Conservation (phyloP, 2,888 invertebrate genomes). For the Leistus spinibarbis region DNA sequence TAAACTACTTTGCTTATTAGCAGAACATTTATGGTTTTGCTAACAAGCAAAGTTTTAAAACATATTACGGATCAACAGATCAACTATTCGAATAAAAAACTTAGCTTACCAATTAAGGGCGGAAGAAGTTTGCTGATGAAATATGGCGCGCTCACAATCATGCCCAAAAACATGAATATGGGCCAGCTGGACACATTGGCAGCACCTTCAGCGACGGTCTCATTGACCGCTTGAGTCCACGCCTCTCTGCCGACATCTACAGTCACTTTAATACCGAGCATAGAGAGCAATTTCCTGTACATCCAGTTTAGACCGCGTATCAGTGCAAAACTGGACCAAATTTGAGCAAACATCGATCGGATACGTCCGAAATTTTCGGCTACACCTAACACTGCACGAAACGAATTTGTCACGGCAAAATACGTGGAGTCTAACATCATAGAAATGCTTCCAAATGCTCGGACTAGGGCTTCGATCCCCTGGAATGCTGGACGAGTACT, state of each 20-base stretch:
- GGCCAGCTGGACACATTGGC: constrained; percentile 76
- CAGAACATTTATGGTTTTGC: no score
- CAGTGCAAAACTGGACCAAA: constrained; percentile 87
- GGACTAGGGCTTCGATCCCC: constrained; percentile 70
- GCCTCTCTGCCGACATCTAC: constrained; percentile 49
- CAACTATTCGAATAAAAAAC: no score
- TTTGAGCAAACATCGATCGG: constrained; percentile 80
- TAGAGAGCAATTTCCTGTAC: constrained; percentile 72
- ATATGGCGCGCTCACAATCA: constrained; percentile 91
- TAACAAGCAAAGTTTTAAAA: no score
- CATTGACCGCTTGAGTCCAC: constrained; percentile 59
- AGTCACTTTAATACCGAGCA: constrained; percentile 66
- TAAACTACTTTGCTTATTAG: no score
- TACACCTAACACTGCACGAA: constrained; percentile 92
- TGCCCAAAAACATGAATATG: constrained; percentile 84
- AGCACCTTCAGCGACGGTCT: constrained; percentile 46
- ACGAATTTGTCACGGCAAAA: constrained; percentile 93
- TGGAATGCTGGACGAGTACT: constrained; percentile 95
- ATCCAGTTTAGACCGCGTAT: constrained; percentile 82
- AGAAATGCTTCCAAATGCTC: constrained; percentile 90
- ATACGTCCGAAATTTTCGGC: constrained; percentile 93
- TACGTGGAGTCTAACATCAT: constrained; percentile 98
- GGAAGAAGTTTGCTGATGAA: constrained; percentile 83
- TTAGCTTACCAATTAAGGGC: constrained; percentile 69
- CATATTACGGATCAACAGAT: no score